phyloP scores from a whole-genome alignment of 2,113 vertebrate species.

The Lagopus leucura region DNA sequence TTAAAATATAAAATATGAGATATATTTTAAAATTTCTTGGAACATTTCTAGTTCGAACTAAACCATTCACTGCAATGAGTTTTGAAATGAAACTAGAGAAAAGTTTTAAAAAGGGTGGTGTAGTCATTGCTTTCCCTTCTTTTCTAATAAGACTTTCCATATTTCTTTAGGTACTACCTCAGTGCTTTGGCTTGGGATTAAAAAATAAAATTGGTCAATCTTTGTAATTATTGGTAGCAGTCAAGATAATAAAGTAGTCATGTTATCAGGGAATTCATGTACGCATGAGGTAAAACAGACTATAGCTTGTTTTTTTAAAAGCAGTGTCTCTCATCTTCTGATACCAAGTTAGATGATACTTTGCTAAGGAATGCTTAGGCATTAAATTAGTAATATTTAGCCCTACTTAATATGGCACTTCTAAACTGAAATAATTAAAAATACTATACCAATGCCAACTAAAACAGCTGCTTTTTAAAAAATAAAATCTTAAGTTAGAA shows the following conservation, averaged over 20 bases:
- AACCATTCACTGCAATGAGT: not conserved
- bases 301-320: not conserved
- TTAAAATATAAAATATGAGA: not conserved
- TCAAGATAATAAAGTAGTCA: not conserved
- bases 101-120: not conserved
- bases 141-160: not conserved
- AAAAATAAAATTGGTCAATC: not conserved
- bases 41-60: not conserved
- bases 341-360: not conserved
- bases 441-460: not conserved
- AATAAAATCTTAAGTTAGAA: not conserved
- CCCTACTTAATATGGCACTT: not conserved
- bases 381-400: not conserved
- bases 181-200: not conserved
- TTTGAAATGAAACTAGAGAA: not conserved
- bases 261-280: not conserved
- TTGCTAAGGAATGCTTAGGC: not conserved
- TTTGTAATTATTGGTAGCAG: not conserved
- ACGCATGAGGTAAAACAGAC: not conserved
- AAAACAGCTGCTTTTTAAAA: not conserved
- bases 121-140: not conserved
- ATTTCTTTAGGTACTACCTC: not conserved
- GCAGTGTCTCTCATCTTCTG: not conserved
- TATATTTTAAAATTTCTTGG: not conserved
- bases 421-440: not conserved